Evolutionary conservation across 2,113 vertebrate genomes (phyloP).

Genomic region (Gallinago media): DNA sequence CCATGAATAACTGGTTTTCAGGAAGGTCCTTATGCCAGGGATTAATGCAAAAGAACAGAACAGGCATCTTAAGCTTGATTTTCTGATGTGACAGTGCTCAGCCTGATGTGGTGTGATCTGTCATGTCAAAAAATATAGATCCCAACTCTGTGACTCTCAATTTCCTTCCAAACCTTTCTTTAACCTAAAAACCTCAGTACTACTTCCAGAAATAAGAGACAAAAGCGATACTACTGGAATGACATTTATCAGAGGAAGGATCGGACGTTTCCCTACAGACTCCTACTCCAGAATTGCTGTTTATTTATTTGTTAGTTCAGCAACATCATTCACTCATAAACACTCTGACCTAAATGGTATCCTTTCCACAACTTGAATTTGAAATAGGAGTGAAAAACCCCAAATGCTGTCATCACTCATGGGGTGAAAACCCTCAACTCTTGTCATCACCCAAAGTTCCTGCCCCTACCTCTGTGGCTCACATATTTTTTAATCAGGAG

Average conservation of each 20-base stretch:
- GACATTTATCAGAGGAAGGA: constrained; percentile 10
- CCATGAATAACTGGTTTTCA: not conserved
- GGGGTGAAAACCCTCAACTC: not conserved
- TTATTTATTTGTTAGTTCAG: not conserved
- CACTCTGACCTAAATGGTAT: not conserved
- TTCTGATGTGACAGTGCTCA: not conserved
- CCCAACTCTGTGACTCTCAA: not conserved
- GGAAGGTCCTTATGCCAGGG: not conserved
- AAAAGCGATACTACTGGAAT: not conserved
- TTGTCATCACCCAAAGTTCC: not conserved
- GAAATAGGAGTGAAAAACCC: not conserved
- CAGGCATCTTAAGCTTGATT: not conserved
- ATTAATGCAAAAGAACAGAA: not conserved
- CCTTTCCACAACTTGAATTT: not conserved
- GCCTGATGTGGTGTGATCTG: not conserved
- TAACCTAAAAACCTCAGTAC: not conserved
- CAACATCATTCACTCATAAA: not conserved
- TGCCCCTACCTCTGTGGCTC: not conserved
- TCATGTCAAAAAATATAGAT: not conserved
- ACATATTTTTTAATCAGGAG: not conserved
- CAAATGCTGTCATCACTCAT: not conserved
- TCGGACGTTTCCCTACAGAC: not conserved
- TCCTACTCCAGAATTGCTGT: not conserved
- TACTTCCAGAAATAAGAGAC: constrained; percentile 12
- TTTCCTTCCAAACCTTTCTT: constrained; percentile 7